Evolutionary conservation across 2,113 vertebrate species (phyloP), one percentile per base, ranked within the genome.

Genomic region (Tragelaphus imberbis): DNA sequence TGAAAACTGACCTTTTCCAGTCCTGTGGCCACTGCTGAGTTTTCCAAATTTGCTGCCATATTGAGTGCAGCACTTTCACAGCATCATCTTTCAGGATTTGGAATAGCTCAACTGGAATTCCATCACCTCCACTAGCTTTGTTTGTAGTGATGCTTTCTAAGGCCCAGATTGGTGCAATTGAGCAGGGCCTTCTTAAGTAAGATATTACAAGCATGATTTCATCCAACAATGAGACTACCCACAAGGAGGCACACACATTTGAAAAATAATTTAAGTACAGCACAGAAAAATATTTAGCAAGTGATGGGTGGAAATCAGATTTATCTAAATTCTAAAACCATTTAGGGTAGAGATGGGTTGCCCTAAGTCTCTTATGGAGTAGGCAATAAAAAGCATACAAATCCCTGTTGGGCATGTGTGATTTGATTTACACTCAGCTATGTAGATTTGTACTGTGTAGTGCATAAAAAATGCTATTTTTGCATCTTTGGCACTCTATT

Each of bases 271-370:
- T 96, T 51, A 93, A 58, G 88, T 59, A 44, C 21, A 49, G 27
- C 11, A 19, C 15, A 75, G 86, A 90, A 90, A 92, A 91, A 68
- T 9, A 65, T 59, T 80, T 49, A n/a, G 28, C 21, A 65, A 91
- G 16, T 49, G 7, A 51, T 30, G 71, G 58, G 49, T 59, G 13
- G 51, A 97, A 93, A 97, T 86, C 40, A 81, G 59, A 90, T 94
- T 94, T 77, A 82, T 93, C 58, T 95, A 82, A 92, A 97, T 97
- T 97, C 84, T 84, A 90, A 97, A 96, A 56, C 36, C 84, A 86
- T 87, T 97, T 90, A 93, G 51, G 33, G 33, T 82, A 56, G 40
- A 89, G 30, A 49, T 53, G 49, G 19, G 75, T 65, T 59, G 87
- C 40, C 51, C 68, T 95, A 90, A 93, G 80, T 90, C 80, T 96